A percentile compares a stretch with the other conserved stretches of the same genome.
Evolutionary conservation across 2,113 vertebrate genomes (phyloP).

Genomic region (Camelus dromedarius): DNA sequence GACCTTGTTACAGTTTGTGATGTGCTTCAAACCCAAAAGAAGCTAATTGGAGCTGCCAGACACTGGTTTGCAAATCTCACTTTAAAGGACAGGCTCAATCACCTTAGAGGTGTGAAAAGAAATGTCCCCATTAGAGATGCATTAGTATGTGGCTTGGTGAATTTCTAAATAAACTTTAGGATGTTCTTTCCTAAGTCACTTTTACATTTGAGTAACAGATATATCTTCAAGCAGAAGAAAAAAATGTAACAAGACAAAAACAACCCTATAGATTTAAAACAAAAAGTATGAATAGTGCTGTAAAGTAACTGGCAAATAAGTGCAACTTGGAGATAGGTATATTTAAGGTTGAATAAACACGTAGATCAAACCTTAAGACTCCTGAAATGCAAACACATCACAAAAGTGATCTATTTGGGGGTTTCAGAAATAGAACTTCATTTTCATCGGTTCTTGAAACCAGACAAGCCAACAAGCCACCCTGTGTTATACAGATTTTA

Average conservation of each 20-base stretch:
- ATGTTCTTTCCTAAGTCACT: slow-evolving; percentile 65
- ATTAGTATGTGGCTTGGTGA: slow-evolving; percentile 78
- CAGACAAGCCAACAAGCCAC: not conserved
- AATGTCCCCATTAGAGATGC: slow-evolving; percentile 83
- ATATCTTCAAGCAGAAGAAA: slow-evolving; percentile 62
- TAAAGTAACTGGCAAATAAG: slow-evolving; percentile 29
- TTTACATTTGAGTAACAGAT: slow-evolving; percentile 68
- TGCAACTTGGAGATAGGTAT: not conserved
- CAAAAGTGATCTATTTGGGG: not conserved
- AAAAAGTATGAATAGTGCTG: slow-evolving; percentile 35
- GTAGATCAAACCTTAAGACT: not conserved
- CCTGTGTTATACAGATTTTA: not conserved
- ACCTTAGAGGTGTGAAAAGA: slow-evolving; percentile 81
- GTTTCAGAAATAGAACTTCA: not conserved
- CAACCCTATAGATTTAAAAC: slow-evolving; percentile 56
- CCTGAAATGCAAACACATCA: slow-evolving; percentile 6
- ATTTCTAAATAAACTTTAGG: slow-evolving; percentile 79
- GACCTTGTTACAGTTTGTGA: slow-evolving; percentile 93
- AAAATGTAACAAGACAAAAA: slow-evolving; percentile 67
- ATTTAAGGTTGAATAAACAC: slow-evolving; percentile 37
- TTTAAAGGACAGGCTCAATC: slow-evolving; percentile 85
- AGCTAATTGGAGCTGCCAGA: slow-evolving; percentile 92
- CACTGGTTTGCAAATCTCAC: slow-evolving; percentile 82
- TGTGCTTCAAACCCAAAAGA: slow-evolving; percentile 86
- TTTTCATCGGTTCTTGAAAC: slow-evolving; percentile 46